Evolutionary conservation across 1,140 invertebrate species (phyloP), one percentile per base, ranked within the genome.

Genomic region (Drosophila fuyamai): DNA sequence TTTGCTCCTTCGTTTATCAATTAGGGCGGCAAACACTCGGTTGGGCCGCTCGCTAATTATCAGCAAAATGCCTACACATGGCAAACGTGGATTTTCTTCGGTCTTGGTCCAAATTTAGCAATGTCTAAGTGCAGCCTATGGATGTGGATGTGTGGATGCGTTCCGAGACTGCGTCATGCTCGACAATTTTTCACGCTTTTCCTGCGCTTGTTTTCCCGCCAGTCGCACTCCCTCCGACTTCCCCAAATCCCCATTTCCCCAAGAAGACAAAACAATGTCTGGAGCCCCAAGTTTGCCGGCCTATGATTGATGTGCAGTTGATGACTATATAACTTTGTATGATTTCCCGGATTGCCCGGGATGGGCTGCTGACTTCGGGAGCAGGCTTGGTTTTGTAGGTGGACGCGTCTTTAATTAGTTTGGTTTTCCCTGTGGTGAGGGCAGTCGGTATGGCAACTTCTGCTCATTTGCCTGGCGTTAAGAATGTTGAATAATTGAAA

Each of bases 401-500:
- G 84, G 84, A 89, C 81, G 85, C 29, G 51, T 85, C 81, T 90
- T 89, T 89, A 89, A 89, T 89, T 89, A 89, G 84, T 90, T 89
- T 58, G 66, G 58, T 61, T 73, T 58, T 54, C 56, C 48, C 61
- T 47, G 29, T 5, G 47, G 27, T 47, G 10, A 12, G 27, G n/a
- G 32, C 36, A 55, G 62, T 65, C 58, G n/a, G 51, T 54, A 23
- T 46, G 54, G 46, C 46, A 35, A 50, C 70, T 65, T 63, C 41
- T 50, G 58, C 79, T 62, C 75, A 82, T 83, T 88, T 88, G 66
- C 83, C 66, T 83, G 83, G 83, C 83, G 83, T 88, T 89, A 88
- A 89, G 89, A 89, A 88, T 88, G 80, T 88, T 88, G 84, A 88
- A 88, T 88, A 88, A 89, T 88, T 89, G 82, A 89, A 88, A 88